Conservation (phyloP, 1,140 invertebrate species). For the Hycleus phaleratus region DNA sequence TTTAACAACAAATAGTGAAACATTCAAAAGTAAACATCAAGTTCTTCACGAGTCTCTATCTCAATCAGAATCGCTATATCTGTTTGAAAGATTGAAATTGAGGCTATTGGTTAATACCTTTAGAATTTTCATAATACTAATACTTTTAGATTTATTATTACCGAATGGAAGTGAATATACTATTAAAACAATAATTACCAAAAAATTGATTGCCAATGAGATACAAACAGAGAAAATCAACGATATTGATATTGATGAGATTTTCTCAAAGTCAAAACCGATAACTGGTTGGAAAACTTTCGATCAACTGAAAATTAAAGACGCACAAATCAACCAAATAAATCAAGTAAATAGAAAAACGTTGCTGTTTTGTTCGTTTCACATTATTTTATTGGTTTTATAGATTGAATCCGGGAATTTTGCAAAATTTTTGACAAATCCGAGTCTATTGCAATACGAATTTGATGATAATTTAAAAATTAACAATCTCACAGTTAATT, state of each 20-base stretch:
- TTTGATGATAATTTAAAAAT: conserved; percentile 22
- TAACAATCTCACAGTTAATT: conserved; percentile 27
- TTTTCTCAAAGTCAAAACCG: conserved; percentile 4
- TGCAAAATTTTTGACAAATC: not conserved
- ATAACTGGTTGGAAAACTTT: conserved; percentile 21
- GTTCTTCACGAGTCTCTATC: no score
- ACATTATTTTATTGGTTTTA: not conserved
- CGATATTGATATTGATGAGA: conserved; percentile 11
- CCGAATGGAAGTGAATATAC: conserved; percentile 12
- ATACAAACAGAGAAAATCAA: conserved; percentile 19
- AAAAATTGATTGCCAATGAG: conserved; percentile 12
- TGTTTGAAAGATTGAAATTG: no score
- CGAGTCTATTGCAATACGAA: not conserved
- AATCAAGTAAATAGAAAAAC: not conserved
- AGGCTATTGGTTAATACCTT: no score
- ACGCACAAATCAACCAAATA: not conserved
- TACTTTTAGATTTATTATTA: conserved; percentile 22
- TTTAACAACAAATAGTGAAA: conserved; percentile 14
- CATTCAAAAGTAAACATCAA: conserved; percentile 21
- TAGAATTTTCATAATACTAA: not conserved
- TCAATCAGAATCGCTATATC: not conserved
- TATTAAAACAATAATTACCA: conserved; percentile 6
- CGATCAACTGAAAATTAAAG: conserved; percentile 1
- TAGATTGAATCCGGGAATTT: not conserved
- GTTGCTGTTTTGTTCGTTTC: no score